Percentiles rank a stretch among this genome's conserved stretches.
Conservation (phyloP, 2,888 invertebrate species). For the Mesorhabditis spiculigera region DNA sequence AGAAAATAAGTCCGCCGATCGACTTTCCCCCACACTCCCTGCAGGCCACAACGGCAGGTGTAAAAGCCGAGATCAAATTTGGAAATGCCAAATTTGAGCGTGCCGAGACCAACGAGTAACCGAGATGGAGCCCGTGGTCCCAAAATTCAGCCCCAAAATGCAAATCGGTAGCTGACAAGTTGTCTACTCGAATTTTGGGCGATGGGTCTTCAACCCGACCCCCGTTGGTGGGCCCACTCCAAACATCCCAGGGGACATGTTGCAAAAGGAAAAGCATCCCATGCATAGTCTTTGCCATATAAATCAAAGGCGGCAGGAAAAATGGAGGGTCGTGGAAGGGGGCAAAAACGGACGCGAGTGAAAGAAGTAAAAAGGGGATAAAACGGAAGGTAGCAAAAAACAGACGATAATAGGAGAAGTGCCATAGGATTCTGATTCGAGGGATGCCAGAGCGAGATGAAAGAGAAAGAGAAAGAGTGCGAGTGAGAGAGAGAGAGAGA, state of each 20-base stretch:
- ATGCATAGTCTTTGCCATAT: neutral
- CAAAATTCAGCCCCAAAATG: neutral
- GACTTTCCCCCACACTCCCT: too few species aligned
- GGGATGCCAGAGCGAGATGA: neutral
- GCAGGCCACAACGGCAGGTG: too few species aligned
- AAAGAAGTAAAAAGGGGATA: neutral
- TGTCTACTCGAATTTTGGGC: neutral
- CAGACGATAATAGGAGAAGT: neutral
- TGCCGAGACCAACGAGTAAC: too few species aligned
- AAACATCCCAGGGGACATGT: neutral
- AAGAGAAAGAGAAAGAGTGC: too few species aligned
- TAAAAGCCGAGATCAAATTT: too few species aligned
- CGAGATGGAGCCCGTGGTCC: too few species aligned
- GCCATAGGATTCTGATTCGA: too few species aligned
- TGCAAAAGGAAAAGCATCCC: neutral
- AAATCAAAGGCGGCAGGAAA: neutral
- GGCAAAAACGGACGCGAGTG: neutral
- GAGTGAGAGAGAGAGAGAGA: neutral
- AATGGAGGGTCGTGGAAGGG: neutral
- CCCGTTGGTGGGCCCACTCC: neutral
- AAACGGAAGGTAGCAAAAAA: neutral
- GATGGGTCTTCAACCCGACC: too few species aligned
- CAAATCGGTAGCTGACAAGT: neutral
- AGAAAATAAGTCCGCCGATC: too few species aligned
- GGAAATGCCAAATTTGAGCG: too few species aligned